These are phyloP conservation scores for Drosophila recens DNA, from an alignment of 2,888 invertebrate species.

Conservation along the genomic window DNA sequence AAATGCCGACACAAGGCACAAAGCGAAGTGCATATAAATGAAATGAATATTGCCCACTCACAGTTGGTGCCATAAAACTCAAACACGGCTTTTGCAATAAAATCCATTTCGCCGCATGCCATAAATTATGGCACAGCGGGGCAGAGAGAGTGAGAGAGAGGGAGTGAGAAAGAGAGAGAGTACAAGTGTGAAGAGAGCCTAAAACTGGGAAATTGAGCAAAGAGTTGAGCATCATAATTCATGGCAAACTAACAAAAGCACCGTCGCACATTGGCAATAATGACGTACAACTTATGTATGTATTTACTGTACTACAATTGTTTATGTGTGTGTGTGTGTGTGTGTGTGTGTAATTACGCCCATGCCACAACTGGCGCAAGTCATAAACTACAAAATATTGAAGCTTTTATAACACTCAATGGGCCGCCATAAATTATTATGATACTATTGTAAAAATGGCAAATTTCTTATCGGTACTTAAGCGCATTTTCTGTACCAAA, in stretches of 20 bases:
- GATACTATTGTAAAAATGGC: conserved; percentile 82
- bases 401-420: conserved; percentile 83
- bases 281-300: conserved; percentile 70
- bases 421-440: conserved; percentile 82
- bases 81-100: conserved; percentile 82
- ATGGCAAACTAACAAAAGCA: conserved; percentile 69
- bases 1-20: conserved; percentile 35
- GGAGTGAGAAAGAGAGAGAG: not conserved
- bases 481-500: conserved; percentile 61
- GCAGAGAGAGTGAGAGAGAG: conserved; percentile 2
- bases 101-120: conserved; percentile 81
- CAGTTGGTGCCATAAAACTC: conserved; percentile 71
- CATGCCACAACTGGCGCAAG: conserved; percentile 73
- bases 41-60: conserved; percentile 77
- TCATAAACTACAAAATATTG: conserved; percentile 83
- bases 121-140: conserved; percentile 75
- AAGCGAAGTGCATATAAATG: conserved; percentile 75
- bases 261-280: conserved; percentile 63
- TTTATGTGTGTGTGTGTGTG: conserved; percentile 19
- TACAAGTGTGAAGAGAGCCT: conserved; percentile 21
- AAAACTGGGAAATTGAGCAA: conserved; percentile 55
- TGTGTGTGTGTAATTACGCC: conserved; percentile 76
- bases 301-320: conserved; percentile 17
- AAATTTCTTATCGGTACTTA: conserved; percentile 82
- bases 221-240: conserved; percentile 71